Base-by-base conservation (phyloP, 2,113 vertebrate genomes). In the Lota lota region DNA sequence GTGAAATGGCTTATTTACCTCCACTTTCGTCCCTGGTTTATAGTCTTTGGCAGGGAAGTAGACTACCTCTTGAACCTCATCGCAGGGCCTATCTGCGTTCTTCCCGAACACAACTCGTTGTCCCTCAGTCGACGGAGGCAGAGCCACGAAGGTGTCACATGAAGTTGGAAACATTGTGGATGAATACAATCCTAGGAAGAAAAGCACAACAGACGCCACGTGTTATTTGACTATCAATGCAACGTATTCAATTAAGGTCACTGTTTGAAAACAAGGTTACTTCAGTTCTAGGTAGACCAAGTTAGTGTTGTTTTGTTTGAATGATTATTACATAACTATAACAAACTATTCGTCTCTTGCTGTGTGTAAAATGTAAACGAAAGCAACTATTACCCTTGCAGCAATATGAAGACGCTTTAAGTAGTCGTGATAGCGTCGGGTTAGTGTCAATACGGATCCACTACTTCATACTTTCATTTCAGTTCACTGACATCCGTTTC, bases 121-220 rank as follows among this genome's bases (percentile, higher is more conserved):
- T 15, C 75, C 88, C 66, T 88, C 79, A 17, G 95, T 91, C 71
- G 96, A 92, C 47, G 95, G 94, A 67, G 96, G 95, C 68, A 98
- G 87, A 76, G 96, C 96, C 90, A 99, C 96, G 22, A 99, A 98
- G 4, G 95, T 97, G 84, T 99, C 96, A 80, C 97, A 98, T 68
- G 97, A 99, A 72, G 71, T 84, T 10, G 93, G 94, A 3, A 66
- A 59, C 91, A 92, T 92, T 33, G 70, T 77, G 54, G 64, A 18
- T 33, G 7, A 18, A 63, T 15, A n/a, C 22, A 16, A 63, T 17
- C 61, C 17, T 12, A 8, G 6, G 17, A 24, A n/a, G n/a, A 22
- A 33, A 47, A 47, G 40, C 40, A 47, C 10, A 47, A 14, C 40
- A 47, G 4, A 59, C n/a, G 15, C 0, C n/a, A 20, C 8, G 2